phyloP scores from a whole-genome alignment of 2,113 vertebrate genomes.

The Lathamus discolor region DNA sequence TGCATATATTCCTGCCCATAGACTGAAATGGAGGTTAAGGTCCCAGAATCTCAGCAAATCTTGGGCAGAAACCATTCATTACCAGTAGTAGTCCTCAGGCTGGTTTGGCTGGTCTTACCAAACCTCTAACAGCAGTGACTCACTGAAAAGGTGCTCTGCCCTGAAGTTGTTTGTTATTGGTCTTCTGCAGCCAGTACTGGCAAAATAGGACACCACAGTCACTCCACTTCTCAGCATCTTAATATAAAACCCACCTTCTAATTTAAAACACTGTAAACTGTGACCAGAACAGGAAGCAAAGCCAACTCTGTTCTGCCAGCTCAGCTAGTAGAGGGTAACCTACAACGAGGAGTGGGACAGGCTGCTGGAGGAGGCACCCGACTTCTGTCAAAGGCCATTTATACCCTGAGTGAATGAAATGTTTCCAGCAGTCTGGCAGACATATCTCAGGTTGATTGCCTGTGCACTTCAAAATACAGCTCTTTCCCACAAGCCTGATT shows the following conservation, averaged over 20 bases:
- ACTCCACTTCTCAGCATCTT: background rate
- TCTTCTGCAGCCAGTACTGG: background rate
- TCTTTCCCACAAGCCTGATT: background rate
- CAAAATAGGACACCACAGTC: background rate
- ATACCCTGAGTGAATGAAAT: background rate
- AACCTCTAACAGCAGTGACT: background rate
- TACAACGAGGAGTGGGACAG: background rate
- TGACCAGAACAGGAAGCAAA: background rate
- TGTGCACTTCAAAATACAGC: background rate
- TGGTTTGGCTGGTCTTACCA: background rate
- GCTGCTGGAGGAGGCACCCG: background rate
- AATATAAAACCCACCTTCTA: background rate
- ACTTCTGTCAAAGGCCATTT: background rate
- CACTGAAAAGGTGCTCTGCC: background rate
- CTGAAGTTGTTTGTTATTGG: background rate
- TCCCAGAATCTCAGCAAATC: background rate
- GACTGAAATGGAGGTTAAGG: background rate
- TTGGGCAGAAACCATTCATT: background rate
- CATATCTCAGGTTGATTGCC: background rate
- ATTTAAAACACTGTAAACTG: background rate
- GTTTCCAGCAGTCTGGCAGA: background rate
- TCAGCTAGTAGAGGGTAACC: background rate
- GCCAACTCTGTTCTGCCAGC: background rate
- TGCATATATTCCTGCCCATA: background rate
- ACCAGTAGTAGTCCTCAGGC: background rate